These are phyloP conservation scores for Aculops lycopersici DNA, from an alignment of 1,140 invertebrate genomes.

Conservation along the genomic window DNA sequence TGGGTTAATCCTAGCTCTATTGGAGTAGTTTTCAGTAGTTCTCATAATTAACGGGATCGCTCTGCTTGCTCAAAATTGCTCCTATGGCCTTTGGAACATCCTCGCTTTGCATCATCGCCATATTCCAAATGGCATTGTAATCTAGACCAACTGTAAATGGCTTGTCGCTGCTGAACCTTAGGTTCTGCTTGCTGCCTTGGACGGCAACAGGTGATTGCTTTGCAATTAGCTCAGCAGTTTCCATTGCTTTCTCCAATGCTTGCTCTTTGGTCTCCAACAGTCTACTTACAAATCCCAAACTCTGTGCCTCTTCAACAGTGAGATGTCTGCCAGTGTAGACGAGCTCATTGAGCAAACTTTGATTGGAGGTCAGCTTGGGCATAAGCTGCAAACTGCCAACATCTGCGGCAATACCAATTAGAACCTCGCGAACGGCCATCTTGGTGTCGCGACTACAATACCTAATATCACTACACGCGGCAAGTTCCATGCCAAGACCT, in stretches of 20 bases:
- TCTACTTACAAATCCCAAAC: slow-evolving; percentile 32
- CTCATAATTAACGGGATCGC: slow-evolving; percentile 7
- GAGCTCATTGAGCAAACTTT: slow-evolving; percentile 51
- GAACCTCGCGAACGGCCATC: slow-evolving; percentile 63
- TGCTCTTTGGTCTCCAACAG: slow-evolving; percentile 34
- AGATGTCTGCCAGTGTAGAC: slow-evolving; percentile 55
- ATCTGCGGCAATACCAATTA: slow-evolving; percentile 57
- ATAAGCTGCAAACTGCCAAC: slow-evolving; percentile 66
- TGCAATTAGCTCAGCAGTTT: slow-evolving; percentile 21
- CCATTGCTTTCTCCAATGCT: slow-evolving; percentile 28
- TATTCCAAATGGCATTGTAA: slow-evolving; percentile 28
- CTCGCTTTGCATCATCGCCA: slow-evolving; percentile 54
- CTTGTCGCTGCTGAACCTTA: not conserved
- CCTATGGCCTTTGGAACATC: slow-evolving; percentile 47
- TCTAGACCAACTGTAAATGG: slow-evolving; percentile 2
- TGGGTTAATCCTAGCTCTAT: too few species aligned
- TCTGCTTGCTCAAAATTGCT: slow-evolving; percentile 31
- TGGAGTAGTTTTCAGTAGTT: too few species aligned
- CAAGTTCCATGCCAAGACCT: slow-evolving; percentile 56
- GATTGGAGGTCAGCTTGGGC: slow-evolving; percentile 59
- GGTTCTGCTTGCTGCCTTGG: slow-evolving; percentile 40
- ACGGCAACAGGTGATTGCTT: slow-evolving; percentile 55
- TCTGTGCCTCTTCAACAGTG: slow-evolving; percentile 34
- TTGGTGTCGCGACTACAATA: slow-evolving; percentile 62
- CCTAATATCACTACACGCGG: slow-evolving; percentile 56